Evolutionary conservation across 2,797 vertebrate species (phyloP), one percentile per base, ranked within the genome.

Genomic region (Setipinna tenuifilis): DNA sequence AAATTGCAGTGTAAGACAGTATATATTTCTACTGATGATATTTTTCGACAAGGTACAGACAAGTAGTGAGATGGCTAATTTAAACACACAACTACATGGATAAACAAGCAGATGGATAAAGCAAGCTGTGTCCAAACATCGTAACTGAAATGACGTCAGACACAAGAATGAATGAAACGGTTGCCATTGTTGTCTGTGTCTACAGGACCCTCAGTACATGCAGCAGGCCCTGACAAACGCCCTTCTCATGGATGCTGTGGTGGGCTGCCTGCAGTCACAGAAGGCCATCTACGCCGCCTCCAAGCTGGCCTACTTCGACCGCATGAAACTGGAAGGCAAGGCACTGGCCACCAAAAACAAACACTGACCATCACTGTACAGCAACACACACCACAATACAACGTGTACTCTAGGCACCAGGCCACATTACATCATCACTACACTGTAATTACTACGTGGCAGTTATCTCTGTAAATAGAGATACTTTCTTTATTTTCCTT

Each of bases 141-240:
- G 11, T 7, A 78, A 44, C 12, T 41, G 1, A 41, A 78, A 44
- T 78, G 71, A 44, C 41, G 7, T 41, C 65, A 17, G 65, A 35
- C 25, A 71, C 28, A 41, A 2, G 35, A 71, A 17, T 31, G 12
- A 71, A 17, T 31, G 12, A 17, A 71, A 10, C 16, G 12, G 2
- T 31, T 14, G 12, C 10, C 65, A 1, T 71, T 71, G 65, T 71
- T 19, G 65, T 71, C 65, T 71, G 62, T 65, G 14, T 71, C 28
- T n/a, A 14, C 86, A 99, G 98, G 98, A 99, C 92, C 98, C 98
- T 0, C 98, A 99, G 92, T 98, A 97, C 59, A 93, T 99, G 92
- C 97, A 99, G 92, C 97, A 98, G 93, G 98, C 98, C 0, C 94
- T 99, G 92, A 98, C 97, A 7, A 98, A 99, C 0, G 96, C 96